These are phyloP conservation scores for Megatriorchis doriae DNA, from an alignment of 2,113 vertebrate species.

Conservation along the genomic window DNA sequence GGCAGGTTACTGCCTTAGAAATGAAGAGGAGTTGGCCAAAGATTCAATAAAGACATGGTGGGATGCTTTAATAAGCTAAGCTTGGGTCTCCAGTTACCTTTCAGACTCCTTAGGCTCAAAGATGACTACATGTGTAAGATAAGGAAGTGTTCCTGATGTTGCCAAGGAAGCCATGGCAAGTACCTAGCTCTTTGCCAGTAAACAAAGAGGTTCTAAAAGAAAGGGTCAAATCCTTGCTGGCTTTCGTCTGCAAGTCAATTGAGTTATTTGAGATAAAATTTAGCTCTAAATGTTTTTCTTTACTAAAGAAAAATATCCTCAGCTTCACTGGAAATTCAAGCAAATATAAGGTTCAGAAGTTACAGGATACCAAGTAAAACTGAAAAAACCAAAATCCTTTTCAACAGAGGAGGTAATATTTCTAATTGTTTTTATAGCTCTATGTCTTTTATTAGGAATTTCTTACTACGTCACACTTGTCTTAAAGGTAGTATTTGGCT, in stretches of 20 bases:
- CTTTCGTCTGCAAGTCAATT: background rate
- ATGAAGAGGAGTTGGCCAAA: background rate
- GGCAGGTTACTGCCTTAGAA: constrained; percentile 6
- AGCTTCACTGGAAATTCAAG: background rate
- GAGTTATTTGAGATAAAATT: background rate
- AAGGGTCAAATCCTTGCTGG: background rate
- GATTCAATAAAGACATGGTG: background rate
- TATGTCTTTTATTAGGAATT: background rate
- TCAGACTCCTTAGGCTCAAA: background rate
- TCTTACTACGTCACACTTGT: background rate
- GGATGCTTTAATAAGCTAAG: background rate
- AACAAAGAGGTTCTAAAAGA: background rate
- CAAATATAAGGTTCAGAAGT: background rate
- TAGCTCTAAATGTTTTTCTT: background rate
- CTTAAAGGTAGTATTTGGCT: background rate
- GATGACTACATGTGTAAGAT: background rate
- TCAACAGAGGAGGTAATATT: background rate
- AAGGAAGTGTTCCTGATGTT: background rate
- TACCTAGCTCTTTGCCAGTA: background rate
- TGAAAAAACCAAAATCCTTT: background rate
- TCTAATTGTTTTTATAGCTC: background rate
- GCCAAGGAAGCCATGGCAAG: background rate
- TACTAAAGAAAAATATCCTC: background rate
- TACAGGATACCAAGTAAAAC: background rate
- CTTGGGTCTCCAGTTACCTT: background rate